These are phyloP conservation scores for Nasua narica DNA, from an alignment of 2,797 vertebrate genomes.

Conservation along the genomic window DNA sequence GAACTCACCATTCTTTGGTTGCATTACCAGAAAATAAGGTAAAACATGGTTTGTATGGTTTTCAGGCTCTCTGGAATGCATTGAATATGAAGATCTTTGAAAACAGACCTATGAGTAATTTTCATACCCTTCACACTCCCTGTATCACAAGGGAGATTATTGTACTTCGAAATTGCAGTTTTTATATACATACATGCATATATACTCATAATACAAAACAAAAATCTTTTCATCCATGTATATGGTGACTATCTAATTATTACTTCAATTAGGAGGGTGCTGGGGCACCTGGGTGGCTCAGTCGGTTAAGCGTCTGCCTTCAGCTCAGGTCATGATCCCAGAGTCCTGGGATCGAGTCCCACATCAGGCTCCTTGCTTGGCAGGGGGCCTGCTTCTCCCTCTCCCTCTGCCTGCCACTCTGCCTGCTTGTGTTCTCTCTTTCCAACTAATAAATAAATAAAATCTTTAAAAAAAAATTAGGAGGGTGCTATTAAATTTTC, in stretches of 20 bases:
- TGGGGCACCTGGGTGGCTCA: not conserved
- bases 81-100: not conserved
- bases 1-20: not conserved
- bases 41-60: not conserved
- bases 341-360: too few relatives aligned
- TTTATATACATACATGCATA: not conserved
- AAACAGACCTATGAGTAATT: not conserved
- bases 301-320: too few relatives aligned
- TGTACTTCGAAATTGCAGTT: not conserved
- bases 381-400: too few relatives aligned
- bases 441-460: too few relatives aligned
- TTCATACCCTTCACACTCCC: not conserved
- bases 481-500: not conserved
- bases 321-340: too few relatives aligned
- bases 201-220: not conserved
- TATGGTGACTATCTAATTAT: not conserved
- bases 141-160: not conserved
- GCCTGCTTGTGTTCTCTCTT: too few relatives aligned
- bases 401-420: too few relatives aligned
- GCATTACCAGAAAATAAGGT: not conserved
- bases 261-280: not conserved
- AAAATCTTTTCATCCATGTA: not conserved
- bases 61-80: not conserved
- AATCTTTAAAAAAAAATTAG: not conserved
- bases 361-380: too few relatives aligned